phyloP scores from a whole-genome alignment of 2,888 invertebrate genomes.

The Himalopsyche tibetana region DNA sequence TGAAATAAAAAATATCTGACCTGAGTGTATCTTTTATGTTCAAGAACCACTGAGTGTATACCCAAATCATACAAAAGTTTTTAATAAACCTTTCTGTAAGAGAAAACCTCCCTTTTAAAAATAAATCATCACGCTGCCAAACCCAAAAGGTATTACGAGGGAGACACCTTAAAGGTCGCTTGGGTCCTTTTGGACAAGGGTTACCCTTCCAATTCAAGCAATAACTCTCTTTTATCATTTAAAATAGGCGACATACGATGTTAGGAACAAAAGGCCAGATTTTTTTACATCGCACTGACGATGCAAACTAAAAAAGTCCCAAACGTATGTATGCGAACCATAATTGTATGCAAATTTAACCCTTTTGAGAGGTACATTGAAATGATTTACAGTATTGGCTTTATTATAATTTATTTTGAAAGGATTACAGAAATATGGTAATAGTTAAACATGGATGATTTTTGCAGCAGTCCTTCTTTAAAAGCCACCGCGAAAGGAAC shows the following conservation, averaged over 20 bases:
- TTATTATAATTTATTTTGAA: constrained; percentile 37
- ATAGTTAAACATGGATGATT: constrained; percentile 33
- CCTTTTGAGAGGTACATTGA: constrained; percentile 54
- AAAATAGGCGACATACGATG: constrained; percentile 63
- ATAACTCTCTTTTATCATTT: constrained; percentile 62
- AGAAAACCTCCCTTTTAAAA: constrained; percentile 52
- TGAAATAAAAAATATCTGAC: too few species aligned
- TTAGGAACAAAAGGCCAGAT: constrained; percentile 61
- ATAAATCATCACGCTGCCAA: constrained; percentile 52
- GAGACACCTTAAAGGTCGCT: constrained; percentile 42
- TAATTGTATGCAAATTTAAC: constrained; percentile 65
- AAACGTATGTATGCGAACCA: constrained; percentile 61
- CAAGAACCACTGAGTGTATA: not conserved
- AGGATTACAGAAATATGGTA: constrained; percentile 39
- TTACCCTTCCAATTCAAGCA: constrained; percentile 21
- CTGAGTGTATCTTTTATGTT: not conserved
- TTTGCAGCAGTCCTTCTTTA: constrained; percentile 60
- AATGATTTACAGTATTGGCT: constrained; percentile 44
- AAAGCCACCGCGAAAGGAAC: constrained; percentile 51
- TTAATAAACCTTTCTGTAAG: constrained; percentile 50
- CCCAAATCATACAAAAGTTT: constrained; percentile 40
- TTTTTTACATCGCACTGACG: constrained; percentile 49
- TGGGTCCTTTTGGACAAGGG: constrained; percentile 22
- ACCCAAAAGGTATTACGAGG: constrained; percentile 37
- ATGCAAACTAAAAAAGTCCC: constrained; percentile 58